Evolutionary conservation across 2,113 vertebrate genomes (phyloP).

Genomic region (Poicephalus meyeri): DNA sequence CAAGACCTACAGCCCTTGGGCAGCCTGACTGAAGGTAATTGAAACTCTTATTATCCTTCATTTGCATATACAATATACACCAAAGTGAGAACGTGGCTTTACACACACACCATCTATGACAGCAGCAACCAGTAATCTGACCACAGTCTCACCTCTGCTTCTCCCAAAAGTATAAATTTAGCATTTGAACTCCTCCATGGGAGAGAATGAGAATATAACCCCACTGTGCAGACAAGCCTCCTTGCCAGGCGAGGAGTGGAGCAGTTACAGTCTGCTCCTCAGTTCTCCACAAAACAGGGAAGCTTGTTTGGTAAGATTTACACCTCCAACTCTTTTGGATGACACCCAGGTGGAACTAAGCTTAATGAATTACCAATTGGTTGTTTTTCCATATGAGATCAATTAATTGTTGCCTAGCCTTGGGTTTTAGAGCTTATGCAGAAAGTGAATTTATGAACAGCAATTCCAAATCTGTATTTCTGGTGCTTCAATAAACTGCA

Average conservation of each 20-base stretch:
- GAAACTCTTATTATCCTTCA: background rate
- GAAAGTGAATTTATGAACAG: background rate
- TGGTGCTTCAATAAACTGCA: background rate
- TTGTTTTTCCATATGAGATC: background rate
- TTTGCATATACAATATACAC: background rate
- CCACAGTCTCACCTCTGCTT: background rate
- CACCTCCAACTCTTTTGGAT: background rate
- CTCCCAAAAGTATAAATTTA: background rate
- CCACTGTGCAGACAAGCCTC: background rate
- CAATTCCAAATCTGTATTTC: background rate
- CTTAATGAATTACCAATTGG: background rate
- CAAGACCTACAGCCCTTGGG: background rate
- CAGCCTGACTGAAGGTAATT: background rate
- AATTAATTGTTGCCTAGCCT: background rate
- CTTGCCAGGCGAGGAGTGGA: background rate
- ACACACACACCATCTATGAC: background rate
- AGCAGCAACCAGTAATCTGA: background rate
- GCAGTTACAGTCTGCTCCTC: background rate
- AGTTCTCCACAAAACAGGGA: background rate
- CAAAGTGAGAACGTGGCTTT: background rate
- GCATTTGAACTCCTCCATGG: background rate
- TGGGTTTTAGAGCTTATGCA: background rate
- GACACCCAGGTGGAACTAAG: background rate
- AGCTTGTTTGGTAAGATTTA: background rate
- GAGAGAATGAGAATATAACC: background rate